These are phyloP conservation scores for Varanus komodoensis DNA, from an alignment of 2,113 vertebrate genomes.

Conservation along the genomic window DNA sequence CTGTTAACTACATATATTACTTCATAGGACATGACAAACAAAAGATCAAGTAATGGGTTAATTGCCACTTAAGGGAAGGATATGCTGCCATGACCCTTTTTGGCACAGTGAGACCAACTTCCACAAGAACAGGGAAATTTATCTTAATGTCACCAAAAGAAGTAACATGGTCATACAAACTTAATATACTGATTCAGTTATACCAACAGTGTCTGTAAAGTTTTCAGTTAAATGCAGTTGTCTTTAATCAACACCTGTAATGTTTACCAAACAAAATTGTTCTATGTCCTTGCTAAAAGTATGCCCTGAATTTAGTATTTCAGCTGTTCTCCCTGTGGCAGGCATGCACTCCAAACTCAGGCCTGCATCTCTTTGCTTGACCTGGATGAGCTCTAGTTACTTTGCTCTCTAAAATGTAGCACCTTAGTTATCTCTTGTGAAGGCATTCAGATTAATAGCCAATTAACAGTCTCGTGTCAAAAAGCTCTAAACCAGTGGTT, in stretches of 20 bases:
- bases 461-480: too few species aligned
- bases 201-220: not conserved
- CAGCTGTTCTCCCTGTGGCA: not conserved
- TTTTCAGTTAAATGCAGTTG: not conserved
- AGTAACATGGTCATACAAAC: not conserved
- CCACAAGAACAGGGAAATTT: constrained; percentile 33
- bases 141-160: constrained; percentile 47
- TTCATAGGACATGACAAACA: constrained; percentile 61
- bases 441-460: too few species aligned
- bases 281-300: not conserved
- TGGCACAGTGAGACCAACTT: constrained; percentile 24
- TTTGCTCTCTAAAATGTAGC: too few species aligned
- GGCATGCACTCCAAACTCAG: too few species aligned
- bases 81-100: constrained; percentile 50
- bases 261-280: not conserved
- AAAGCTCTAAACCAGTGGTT: too few species aligned
- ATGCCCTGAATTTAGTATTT: not conserved
- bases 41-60: constrained; percentile 58
- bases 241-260: not conserved
- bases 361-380: too few species aligned
- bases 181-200: not conserved
- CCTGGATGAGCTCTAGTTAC: too few species aligned
- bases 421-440: too few species aligned
- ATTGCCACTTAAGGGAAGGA: constrained; percentile 61
- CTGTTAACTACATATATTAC: constrained; percentile 42